Percentiles rank a stretch among this genome's conserved stretches.
phyloP scores from a whole-genome alignment of 2,888 invertebrate species.

The Autographa pulchrina region DNA sequence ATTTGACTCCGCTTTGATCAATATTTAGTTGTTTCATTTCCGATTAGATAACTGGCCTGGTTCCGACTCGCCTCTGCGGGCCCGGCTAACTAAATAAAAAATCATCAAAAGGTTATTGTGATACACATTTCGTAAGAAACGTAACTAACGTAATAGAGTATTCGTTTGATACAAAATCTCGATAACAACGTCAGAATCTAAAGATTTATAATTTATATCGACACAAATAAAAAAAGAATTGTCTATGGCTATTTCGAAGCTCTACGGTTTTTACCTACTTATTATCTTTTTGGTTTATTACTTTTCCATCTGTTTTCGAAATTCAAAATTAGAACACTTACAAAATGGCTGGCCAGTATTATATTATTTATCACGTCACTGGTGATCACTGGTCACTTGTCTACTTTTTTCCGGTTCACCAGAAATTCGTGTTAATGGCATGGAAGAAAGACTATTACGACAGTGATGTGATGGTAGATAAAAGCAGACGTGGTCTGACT shows the following conservation, averaged over 20 bases:
- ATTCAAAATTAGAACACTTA: background rate
- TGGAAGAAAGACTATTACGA: slow-evolving; percentile 59
- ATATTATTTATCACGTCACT: too few relatives aligned
- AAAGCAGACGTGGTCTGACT: slow-evolving; percentile 43
- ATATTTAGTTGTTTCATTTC: slow-evolving; percentile 60
- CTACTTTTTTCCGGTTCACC: slow-evolving; percentile 39
- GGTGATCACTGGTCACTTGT: background rate
- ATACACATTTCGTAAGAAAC: background rate
- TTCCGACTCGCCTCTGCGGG: slow-evolving; percentile 62
- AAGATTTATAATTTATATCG: too few relatives aligned
- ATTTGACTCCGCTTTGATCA: slow-evolving; percentile 46
- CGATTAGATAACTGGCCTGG: slow-evolving; percentile 69
- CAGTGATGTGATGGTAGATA: slow-evolving; percentile 55
- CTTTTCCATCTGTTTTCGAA: background rate
- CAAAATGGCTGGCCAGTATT: background rate
- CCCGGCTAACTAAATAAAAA: slow-evolving; percentile 21
- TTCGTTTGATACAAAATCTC: background rate
- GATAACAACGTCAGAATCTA: too few relatives aligned
- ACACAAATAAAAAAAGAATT: too few relatives aligned
- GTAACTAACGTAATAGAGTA: background rate
- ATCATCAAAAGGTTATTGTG: background rate
- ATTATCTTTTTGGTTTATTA: too few relatives aligned
- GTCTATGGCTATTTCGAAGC: too few relatives aligned
- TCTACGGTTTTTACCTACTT: too few relatives aligned
- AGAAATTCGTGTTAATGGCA: slow-evolving; percentile 50